These are phyloP conservation scores for Tipula vernalis DNA, from an alignment of 2,888 invertebrate genomes.

Conservation along the genomic window DNA sequence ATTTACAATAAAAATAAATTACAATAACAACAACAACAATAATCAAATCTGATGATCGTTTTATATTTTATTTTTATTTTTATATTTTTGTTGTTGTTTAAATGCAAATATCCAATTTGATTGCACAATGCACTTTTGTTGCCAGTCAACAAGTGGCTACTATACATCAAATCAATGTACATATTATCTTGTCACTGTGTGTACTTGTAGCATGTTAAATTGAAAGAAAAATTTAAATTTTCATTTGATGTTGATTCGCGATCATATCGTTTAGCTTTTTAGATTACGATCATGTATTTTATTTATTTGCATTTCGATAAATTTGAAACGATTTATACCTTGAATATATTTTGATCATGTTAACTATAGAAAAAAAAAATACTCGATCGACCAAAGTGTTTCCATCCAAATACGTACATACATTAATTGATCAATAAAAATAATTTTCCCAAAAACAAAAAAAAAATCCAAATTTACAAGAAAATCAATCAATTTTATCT, in stretches of 20 bases:
- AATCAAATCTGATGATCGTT: neutral
- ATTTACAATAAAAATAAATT: neutral
- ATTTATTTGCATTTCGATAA: neutral
- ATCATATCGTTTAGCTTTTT: neutral
- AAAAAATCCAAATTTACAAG: neutral
- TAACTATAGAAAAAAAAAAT: neutral
- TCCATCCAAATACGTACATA: neutral
- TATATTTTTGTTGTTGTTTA: neutral
- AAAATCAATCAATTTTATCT: neutral
- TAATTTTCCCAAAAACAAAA: neutral
- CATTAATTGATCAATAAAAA: neutral
- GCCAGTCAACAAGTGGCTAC: neutral
- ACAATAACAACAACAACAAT: neutral
- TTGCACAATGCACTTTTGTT: neutral
- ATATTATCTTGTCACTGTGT: neutral
- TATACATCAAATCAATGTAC: neutral
- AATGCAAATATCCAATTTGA: neutral
- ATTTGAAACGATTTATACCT: neutral
- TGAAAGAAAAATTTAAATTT: neutral
- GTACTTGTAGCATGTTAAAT: neutral
- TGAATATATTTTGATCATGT: neutral
- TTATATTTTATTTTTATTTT: neutral
- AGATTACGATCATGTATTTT: neutral
- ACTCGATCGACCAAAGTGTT: neutral
- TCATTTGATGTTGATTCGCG: neutral